phyloP scores from a whole-genome alignment of 2,113 vertebrate genomes.

The Xiphias gladius region DNA sequence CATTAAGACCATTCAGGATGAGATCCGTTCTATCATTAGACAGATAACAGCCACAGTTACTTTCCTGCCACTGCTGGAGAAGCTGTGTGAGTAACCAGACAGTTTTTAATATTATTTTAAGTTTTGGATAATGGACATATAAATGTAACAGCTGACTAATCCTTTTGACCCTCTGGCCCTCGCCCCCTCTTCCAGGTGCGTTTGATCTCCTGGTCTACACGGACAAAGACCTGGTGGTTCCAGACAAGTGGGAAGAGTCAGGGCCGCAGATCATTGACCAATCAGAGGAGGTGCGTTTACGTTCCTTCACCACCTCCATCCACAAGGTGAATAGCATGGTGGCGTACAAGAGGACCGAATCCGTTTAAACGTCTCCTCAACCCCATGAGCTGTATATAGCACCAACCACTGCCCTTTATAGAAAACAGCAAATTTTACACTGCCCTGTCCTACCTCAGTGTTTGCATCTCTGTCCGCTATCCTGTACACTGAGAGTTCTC shows the following conservation, averaged over 20 bases:
- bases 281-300: constrained; percentile 94
- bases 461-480: not conserved
- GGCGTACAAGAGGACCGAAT: constrained; percentile 91
- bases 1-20: constrained; percentile 95
- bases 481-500: not conserved
- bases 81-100: constrained; percentile 88
- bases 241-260: constrained; percentile 97
- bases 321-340: constrained; percentile 96
- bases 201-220: constrained; percentile 98
- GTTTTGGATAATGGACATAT: not conserved
- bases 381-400: not conserved
- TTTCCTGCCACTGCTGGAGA: constrained; percentile 94
- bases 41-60: constrained; percentile 97
- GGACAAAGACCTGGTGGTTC: constrained; percentile 92
- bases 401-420: constrained; percentile 3
- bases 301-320: constrained; percentile 96
- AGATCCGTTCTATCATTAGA: constrained; percentile 96
- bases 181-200: constrained; percentile 85
- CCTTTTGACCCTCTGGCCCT: not conserved
- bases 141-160: not conserved
- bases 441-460: constrained; percentile 15
- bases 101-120: not conserved
- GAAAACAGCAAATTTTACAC: constrained; percentile 15
- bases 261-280: constrained; percentile 94
- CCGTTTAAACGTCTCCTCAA: constrained; percentile 41